Conservation (phyloP, 1,140 invertebrate genomes). For the Parapsyche elsis region DNA sequence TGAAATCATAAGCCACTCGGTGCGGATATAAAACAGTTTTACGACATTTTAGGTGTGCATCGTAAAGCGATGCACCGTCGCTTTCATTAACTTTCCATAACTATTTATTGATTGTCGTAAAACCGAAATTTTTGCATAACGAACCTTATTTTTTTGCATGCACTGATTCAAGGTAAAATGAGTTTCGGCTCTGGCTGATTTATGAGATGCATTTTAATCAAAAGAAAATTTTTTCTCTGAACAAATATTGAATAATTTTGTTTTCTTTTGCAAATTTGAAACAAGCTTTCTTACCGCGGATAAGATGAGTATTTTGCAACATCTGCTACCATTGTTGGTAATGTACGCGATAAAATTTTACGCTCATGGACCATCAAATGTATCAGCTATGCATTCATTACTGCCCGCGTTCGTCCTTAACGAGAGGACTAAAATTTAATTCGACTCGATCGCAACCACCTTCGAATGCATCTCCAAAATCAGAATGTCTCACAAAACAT, state of each 20-base stretch:
- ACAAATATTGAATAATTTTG: too few relatives aligned
- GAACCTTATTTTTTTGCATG: neutral
- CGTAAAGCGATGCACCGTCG: conserved; percentile 46
- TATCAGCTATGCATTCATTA: conserved; percentile 49
- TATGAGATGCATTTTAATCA: neutral
- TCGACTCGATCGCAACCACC: conserved; percentile 18
- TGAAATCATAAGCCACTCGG: conserved; percentile 54
- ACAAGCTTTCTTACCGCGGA: neutral
- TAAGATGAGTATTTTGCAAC: neutral
- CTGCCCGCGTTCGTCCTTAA: conserved; percentile 11
- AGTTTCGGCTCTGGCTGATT: too few relatives aligned
- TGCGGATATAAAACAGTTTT: conserved; percentile 52
- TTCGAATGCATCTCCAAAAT: neutral
- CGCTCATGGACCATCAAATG: conserved; percentile 44
- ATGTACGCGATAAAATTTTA: conserved; percentile 44
- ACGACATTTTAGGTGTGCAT: conserved; percentile 52
- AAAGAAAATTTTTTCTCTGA: neutral
- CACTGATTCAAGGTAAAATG: neutral
- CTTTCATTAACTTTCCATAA: conserved; percentile 36
- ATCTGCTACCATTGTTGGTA: conserved; percentile 35
- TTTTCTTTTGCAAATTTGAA: neutral
- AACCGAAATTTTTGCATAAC: conserved; percentile 11
- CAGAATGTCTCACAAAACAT: neutral
- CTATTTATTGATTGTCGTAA: conserved; percentile 19
- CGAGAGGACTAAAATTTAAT: conserved; percentile 39